These are phyloP conservation scores for Polyommatus icarus DNA, from an alignment of 2,888 invertebrate genomes.

Conservation along the genomic window DNA sequence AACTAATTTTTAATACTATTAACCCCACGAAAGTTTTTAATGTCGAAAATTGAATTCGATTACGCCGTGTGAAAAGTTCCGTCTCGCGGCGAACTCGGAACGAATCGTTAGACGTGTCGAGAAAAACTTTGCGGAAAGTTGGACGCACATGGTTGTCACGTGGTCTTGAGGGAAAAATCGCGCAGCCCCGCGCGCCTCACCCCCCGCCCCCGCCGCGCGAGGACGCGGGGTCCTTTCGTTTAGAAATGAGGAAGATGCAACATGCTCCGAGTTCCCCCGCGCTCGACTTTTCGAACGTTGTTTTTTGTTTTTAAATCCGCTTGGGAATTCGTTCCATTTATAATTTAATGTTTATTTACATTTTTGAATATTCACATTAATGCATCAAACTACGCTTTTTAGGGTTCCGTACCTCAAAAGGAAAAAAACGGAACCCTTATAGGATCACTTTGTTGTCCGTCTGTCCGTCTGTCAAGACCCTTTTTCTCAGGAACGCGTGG, in stretches of 20 bases:
- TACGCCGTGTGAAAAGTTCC: constrained; percentile 20
- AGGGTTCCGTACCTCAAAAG: too few species aligned
- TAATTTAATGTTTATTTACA: neutral
- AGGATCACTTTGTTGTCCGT: too few species aligned
- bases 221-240: constrained; percentile 54
- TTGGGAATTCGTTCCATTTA: neutral
- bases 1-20: constrained; percentile 72
- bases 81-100: neutral
- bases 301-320: neutral
- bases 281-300: constrained; percentile 37
- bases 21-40: constrained; percentile 38
- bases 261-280: constrained; percentile 39
- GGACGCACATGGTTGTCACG: constrained; percentile 71
- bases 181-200: constrained; percentile 64
- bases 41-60: constrained; percentile 29
- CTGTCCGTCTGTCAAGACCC: too few species aligned
- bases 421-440: too few species aligned
- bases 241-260: constrained; percentile 54
- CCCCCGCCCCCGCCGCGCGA: constrained; percentile 47
- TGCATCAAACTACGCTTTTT: too few species aligned
- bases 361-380: neutral
- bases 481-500: too few species aligned
- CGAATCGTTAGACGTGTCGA: constrained; percentile 37
- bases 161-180: constrained; percentile 77
- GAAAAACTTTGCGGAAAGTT: constrained; percentile 62